Percentiles rank a stretch among this genome's conserved stretches.
These are phyloP conservation scores for Petrocephalus zakoni DNA, from an alignment of 2,113 vertebrate species.

Conservation along the genomic window DNA sequence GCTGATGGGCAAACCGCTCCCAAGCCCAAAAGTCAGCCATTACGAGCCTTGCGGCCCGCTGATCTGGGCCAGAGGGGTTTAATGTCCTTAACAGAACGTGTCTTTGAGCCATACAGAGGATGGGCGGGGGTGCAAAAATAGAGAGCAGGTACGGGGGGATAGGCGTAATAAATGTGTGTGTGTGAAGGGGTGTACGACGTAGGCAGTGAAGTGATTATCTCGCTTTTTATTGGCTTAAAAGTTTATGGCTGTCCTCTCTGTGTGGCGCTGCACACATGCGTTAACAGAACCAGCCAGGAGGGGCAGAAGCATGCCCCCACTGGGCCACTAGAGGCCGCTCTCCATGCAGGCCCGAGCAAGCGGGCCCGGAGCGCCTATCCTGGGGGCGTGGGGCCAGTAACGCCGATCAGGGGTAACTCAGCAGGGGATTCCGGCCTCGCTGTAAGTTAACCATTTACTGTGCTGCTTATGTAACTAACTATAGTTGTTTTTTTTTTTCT, in stretches of 20 bases:
- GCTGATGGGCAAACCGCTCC: not conserved
- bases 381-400: not conserved
- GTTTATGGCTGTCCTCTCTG: not conserved
- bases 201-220: not conserved
- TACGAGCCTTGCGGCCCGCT: not conserved
- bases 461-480: not conserved
- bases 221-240: not conserved
- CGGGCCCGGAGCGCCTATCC: not conserved
- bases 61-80: not conserved
- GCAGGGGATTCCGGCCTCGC: not conserved
- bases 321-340: not conserved
- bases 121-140: not conserved
- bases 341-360: not conserved
- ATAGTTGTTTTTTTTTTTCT: not conserved
- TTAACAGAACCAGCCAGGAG: not conserved
- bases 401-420: not conserved
- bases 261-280: not conserved
- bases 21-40: slow-evolving; percentile 31
- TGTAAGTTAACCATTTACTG: not conserved
- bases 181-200: not conserved
- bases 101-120: not conserved
- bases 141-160: not conserved
- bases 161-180: not conserved
- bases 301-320: not conserved
- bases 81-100: not conserved